Base-by-base conservation (phyloP, 2,888 invertebrate species). In the Notodonta ziczac region DNA sequence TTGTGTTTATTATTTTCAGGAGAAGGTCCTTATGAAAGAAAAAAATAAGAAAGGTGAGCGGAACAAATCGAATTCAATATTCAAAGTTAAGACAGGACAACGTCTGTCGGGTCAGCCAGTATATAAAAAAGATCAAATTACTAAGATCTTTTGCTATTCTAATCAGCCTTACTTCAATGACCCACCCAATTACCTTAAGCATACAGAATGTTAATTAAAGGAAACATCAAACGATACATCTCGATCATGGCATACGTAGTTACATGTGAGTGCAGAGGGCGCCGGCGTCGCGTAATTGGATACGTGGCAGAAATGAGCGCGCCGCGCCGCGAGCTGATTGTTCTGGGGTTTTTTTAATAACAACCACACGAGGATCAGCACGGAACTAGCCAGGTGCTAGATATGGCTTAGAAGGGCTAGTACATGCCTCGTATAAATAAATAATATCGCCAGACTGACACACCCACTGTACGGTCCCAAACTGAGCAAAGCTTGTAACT, bases 331-430 rank as follows among this genome's bases (percentile, higher is more conserved):
- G 66, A 78, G 74, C 78, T 85, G 86, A 89, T 89, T 89, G 88
- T 88, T 86, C 86, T 78, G 86, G 85, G 84, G 84, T 86, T 87
- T 87, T 84, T 89, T 88, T 89, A 88, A 89, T 89, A 89, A 88
- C 85, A 87, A 77, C 77, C 81, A 66, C 78, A 63, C 75, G 80
- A 62, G 73, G 61, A 59, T 58, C 56, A 51, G n/a, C 57, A 5
- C 0, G 40, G 75, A 75, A 60, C 7, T 57, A 24, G 24, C 66
- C 5, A 12, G 4, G 0, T 0, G 0, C 72, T 69, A 4, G 74
- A 76, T 63, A 62, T 53, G 56, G 16, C 44, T 24, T 24, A 24
- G 2, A 24, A 24, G 24, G 24, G 24, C 24, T 24, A 24, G 24
- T 14, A n/a, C n/a, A 35, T 40, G 40, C 14, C 40, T 2, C 39